phyloP scores from a whole-genome alignment of 2,888 invertebrate genomes.

The Lymantria dispar region DNA sequence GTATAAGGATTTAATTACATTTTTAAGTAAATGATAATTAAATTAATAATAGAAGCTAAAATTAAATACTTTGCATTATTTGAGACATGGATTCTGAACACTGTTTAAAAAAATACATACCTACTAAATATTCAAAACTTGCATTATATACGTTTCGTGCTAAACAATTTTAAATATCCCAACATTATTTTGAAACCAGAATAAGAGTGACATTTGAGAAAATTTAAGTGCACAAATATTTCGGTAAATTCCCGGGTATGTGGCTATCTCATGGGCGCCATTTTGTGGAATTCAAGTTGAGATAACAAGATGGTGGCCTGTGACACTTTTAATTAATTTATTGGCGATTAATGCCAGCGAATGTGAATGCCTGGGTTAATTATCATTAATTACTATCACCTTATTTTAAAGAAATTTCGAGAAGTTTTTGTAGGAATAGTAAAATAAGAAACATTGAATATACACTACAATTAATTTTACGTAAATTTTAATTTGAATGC shows the following conservation, averaged over 20 bases:
- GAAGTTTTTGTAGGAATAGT: too few relatives aligned
- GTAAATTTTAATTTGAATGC: background rate
- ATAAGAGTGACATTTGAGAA: slow-evolving; percentile 2
- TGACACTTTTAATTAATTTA: slow-evolving; percentile 20
- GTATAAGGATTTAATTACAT: too few relatives aligned
- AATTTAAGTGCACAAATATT: slow-evolving; percentile 4
- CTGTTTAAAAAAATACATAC: too few relatives aligned
- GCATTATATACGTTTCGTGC: background rate
- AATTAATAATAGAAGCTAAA: too few relatives aligned
- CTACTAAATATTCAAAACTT: too few relatives aligned
- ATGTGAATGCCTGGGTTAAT: slow-evolving; percentile 11
- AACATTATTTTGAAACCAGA: background rate
- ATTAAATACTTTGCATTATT: too few relatives aligned
- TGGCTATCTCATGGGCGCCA: slow-evolving; percentile 11
- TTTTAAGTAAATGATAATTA: too few relatives aligned
- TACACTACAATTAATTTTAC: background rate
- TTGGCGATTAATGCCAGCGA: slow-evolving; percentile 5
- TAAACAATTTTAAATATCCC: background rate
- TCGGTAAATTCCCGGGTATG: slow-evolving; percentile 10
- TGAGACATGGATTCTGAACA: too few relatives aligned
- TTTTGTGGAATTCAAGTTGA: slow-evolving; percentile 16
- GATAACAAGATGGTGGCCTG: slow-evolving; percentile 19
- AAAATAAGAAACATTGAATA: too few relatives aligned
- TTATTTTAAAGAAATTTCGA: too few relatives aligned
- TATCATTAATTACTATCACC: slow-evolving; percentile 9